Base-by-base conservation (phyloP, 2,888 invertebrate genomes). In the Apotomis turbidana region DNA sequence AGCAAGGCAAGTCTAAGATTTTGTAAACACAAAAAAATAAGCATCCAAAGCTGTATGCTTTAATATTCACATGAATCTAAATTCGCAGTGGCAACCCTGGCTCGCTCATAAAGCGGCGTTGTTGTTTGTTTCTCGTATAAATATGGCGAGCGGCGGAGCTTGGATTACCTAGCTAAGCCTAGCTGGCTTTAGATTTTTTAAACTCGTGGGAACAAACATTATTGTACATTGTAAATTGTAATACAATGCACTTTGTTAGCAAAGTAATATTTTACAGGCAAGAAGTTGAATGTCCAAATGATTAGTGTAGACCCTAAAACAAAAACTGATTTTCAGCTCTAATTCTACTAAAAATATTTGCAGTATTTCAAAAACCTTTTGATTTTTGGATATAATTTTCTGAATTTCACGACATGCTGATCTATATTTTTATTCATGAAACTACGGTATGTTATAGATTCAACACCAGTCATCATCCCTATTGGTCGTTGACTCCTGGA, bases 101-200 rank as follows among this genome's bases (percentile, higher is more conserved):
- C 74, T 66, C 36, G 62, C 73, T 80, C 81, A 79, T 83, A 85
- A 83, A 85, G 70, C 77, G 79, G 41, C 76, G 80, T 82, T 81
- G 81, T 79, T 78, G 78, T 82, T 79, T 82, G 80, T 82, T 81
- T 77, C 75, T 13, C 6, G 51, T 73, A 66, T 67, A 76, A 74
- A 79, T 80, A 76, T 78, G 77, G 80, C 79, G 79, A 79, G 73
- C 75, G 44, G 73, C 74, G 77, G 71, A 74, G 61, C 70, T 69
- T n/a, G 64, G 59, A 51, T 62, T 67, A 44, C 36, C 54, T 4
- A 3, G 10, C 54, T 44, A 52, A 58, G 60, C 60, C 46, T 38
- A 15, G 38, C 46, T 10, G 38, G 49, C 51, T 52, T 64, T 59
- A 38, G n/a, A 49, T 70, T 70, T 70, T 71, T 15, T 3, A 5